Evolutionary conservation across 2,113 vertebrate genomes (phyloP).

Genomic region (Microcebus griseorufus): DNA sequence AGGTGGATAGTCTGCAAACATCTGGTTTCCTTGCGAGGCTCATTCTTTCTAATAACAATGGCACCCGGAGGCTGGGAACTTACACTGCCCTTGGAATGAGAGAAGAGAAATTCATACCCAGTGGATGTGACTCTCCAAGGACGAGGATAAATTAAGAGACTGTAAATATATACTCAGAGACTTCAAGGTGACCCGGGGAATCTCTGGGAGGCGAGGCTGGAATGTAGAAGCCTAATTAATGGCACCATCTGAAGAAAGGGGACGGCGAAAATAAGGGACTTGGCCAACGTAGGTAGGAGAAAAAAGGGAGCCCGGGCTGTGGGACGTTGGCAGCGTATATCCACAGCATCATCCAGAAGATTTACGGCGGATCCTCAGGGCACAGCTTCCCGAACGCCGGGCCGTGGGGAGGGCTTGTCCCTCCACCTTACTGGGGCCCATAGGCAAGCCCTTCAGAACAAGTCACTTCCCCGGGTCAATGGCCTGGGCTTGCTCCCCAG

Average conservation of each 20-base stretch:
- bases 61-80: neutral
- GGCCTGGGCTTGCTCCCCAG: fast-evolving
- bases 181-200: constrained; percentile 45
- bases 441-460: neutral
- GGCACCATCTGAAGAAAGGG: neutral
- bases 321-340: neutral
- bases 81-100: neutral
- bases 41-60: neutral
- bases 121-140: neutral
- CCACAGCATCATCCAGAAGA: neutral
- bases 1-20: neutral
- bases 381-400: neutral
- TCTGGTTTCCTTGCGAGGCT: neutral
- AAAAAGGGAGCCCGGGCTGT: neutral
- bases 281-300: neutral
- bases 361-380: neutral
- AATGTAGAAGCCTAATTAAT: neutral
- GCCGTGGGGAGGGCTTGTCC: neutral
- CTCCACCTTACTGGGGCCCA: neutral
- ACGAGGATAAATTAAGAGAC: neutral
- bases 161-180: neutral
- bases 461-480: neutral
- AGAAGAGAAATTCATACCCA: neutral
- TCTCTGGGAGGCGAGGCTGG: neutral
- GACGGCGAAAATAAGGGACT: neutral